Evolutionary conservation across 1,140 invertebrate genomes (phyloP), one percentile per base, ranked within the genome.

Genomic region (Trissolcus basalis): DNA sequence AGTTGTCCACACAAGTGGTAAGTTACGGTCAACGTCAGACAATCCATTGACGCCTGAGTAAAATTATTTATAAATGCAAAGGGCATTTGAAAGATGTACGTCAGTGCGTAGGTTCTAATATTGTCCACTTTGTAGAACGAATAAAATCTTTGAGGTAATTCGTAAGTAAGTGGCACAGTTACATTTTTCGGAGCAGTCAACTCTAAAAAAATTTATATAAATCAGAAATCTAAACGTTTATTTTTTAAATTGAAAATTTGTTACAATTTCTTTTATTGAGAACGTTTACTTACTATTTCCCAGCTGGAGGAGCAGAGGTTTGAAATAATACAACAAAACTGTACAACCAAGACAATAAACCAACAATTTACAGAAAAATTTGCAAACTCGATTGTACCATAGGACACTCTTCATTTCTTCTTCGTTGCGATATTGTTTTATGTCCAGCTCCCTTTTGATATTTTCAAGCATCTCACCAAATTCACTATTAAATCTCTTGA

Each of bases 21-120:
- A 4, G 68, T 60, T 0, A 80, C 8, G 0, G 67, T 71, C 15
- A 80, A 47, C 4, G 79, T 78, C 7, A 80, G 56, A 49, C 76
- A 80, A 64, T 81, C 79, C 77, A 81, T 79, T n/a, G 77, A 58
- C 12, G 67, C 75, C 72, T 81, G 77, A 0, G 70, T 75, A 39
- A 81, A 81, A 15, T 56, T 64, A 41, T 77, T 74, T 48, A 67
- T 77, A 10, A 72, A 53, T 0, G 77, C 60, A 60, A 81, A 61
- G 8, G 77, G 79, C 35, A 32, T 4, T 59, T 77, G 76, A 39
- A 68, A 72, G 8, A 79, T 7, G 54, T 80, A 80, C 0, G 77
- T 58, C 0, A 71, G 6, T n/a, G 55, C 58, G 13, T 74, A 80
- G 8, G 8, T 48, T 11, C 35, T 14, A 14, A 68, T 13, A 16